Evolutionary conservation across 2,113 vertebrate genomes (phyloP), one percentile per base, ranked within the genome.

Genomic region (Micromys minutus): DNA sequence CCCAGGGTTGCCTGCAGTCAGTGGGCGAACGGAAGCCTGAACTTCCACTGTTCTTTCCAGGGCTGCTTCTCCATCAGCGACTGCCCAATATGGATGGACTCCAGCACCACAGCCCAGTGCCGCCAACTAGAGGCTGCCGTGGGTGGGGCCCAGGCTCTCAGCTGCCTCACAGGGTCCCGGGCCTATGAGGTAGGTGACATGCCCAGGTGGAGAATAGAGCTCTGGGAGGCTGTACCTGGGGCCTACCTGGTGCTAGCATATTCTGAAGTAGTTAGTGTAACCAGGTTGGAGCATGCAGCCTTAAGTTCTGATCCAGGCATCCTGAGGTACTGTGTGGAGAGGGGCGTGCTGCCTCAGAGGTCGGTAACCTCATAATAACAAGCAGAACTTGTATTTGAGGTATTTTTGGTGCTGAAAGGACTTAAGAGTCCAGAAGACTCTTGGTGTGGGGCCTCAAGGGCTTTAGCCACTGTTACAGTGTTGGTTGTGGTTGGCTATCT

Each of bases 11-110:
- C 15, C 36, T 69, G 2, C 26, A 13, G 21, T 72, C 22, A 1
- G 55, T 3, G 67, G 72, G 10, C 0, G 72, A 71, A 42, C 17
- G 15, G 63, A 69, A n/a, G n/a, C 31, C 84, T 34, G 16, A 0
- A 0, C 34, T n/a, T 50, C 15, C 16, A 15, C 17, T 17, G 39
- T 57, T 47, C 94, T 0, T 92, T 76, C 1, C 98, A 99, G 99
- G 96, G 65, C 63, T 98, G 98, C 85, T 99, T 99, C 97, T 98
- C 99, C 0, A 84, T 99, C 89, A 29, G 59, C 0, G 92, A 99
- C 97, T 98, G 98, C 88, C 99, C 99, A 0, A 97, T 99, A 26
- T 99, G 99, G 99, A 99, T 99, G 99, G 99, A 99, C 98, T 99
- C 99, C 65, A 99, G 99, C 96, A 99, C 98, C 50, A 17, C 95